A percentile compares a stretch with the other conserved stretches of the same genome.
Evolutionary conservation across 2,113 vertebrate species (phyloP).

Genomic region (Nycticebus coucang): DNA sequence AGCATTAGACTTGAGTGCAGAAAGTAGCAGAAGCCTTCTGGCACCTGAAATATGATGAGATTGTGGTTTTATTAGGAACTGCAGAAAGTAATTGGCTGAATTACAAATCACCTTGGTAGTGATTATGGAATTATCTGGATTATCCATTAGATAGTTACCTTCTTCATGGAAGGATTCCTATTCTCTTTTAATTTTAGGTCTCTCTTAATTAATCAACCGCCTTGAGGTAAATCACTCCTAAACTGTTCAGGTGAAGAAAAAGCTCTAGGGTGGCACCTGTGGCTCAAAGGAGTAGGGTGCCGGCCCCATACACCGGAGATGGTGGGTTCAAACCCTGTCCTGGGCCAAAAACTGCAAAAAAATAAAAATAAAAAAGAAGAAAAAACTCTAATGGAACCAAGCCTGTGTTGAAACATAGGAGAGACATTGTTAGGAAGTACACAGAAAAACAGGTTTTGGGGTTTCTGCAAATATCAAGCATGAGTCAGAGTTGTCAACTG

Average conservation of each 20-base stretch:
- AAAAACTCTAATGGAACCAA: not conserved
- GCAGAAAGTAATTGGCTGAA: not conserved
- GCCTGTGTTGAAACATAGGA: not conserved
- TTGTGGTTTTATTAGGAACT: not conserved
- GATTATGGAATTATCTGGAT: not conserved
- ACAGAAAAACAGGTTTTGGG: not conserved
- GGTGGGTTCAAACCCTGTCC: too few relatives aligned
- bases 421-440: not conserved
- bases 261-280: not conserved
- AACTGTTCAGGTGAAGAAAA: not conserved
- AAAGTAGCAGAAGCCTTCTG: not conserved
- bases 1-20: not conserved
- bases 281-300: too few relatives aligned
- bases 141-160: not conserved
- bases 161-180: not conserved
- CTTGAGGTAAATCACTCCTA: not conserved
- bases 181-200: not conserved
- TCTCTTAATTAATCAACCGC: not conserved
- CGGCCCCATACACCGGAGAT: too few relatives aligned
- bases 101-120: not conserved
- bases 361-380: not conserved
- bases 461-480: not conserved
- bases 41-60: constrained; percentile 1
- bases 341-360: too few relatives aligned
- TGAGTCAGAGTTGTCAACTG: not conserved